phyloP scores from a whole-genome alignment of 2,888 invertebrate genomes.

The Melanchra persicariae region DNA sequence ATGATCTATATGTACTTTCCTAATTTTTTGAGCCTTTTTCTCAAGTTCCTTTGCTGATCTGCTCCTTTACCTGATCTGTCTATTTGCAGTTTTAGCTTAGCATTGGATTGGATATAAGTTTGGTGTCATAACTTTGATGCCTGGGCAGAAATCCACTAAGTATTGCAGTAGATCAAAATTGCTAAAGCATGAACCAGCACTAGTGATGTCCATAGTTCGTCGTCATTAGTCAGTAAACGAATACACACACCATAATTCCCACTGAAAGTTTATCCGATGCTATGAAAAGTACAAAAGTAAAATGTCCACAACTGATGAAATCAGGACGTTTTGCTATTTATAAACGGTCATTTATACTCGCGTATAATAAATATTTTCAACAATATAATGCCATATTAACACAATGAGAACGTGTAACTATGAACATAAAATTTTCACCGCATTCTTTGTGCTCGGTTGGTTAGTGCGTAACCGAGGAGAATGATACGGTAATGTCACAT shows the following conservation, averaged over 20 bases:
- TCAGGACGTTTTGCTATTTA: slow-evolving; percentile 14
- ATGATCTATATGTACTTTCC: no score
- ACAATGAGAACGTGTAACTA: slow-evolving; percentile 36
- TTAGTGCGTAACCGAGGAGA: slow-evolving; percentile 16
- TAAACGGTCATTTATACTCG: slow-evolving; percentile 19
- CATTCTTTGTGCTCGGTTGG: slow-evolving; percentile 38
- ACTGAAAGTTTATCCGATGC: slow-evolving; percentile 16
- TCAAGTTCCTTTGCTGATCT: not conserved
- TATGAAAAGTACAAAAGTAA: slow-evolving; percentile 20
- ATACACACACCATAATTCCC: not conserved
- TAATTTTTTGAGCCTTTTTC: not conserved
- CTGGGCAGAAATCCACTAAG: not conserved
- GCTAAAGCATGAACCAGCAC: not conserved
- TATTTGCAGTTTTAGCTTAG: not conserved
- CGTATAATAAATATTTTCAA: slow-evolving; percentile 34
- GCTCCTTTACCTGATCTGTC: no score
- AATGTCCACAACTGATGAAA: slow-evolving; percentile 24
- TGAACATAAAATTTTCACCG: slow-evolving; percentile 41
- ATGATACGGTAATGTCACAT: slow-evolving; percentile 32
- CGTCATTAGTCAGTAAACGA: not conserved
- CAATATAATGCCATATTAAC: slow-evolving; percentile 34
- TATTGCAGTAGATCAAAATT: not conserved
- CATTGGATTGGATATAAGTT: not conserved
- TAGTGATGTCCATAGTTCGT: not conserved
- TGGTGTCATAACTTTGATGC: not conserved